These are phyloP conservation scores for Sebastes diaconus DNA, from an alignment of 2,797 vertebrate genomes.

Conservation along the genomic window DNA sequence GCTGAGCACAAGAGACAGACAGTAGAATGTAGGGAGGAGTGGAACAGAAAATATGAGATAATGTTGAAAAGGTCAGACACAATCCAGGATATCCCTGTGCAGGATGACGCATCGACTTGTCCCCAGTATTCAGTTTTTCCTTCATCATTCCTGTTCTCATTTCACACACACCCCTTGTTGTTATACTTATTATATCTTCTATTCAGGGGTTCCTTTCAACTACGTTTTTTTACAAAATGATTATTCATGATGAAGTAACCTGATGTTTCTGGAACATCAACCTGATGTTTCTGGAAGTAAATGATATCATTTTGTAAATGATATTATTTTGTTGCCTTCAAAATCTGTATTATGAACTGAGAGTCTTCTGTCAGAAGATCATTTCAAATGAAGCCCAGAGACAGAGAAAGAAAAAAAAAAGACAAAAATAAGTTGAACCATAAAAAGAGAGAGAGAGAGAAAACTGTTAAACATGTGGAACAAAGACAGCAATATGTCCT, in stretches of 20 bases:
- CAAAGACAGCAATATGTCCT: neutral
- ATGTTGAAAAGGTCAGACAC: neutral
- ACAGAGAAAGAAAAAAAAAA: neutral
- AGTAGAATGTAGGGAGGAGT: neutral
- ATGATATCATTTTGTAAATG: neutral
- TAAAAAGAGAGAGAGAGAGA: neutral
- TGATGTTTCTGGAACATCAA: neutral
- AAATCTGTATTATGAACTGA: neutral
- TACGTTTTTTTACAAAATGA: neutral
- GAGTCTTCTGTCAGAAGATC: neutral
- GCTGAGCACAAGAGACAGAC: neutral
- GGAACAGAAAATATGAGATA: neutral
- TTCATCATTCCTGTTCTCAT: neutral
- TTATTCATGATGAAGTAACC: neutral
- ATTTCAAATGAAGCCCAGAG: neutral
- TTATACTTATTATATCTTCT: neutral
- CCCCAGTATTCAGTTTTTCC: neutral
- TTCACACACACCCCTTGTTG: neutral
- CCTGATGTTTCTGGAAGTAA: neutral
- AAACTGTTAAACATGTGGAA: neutral
- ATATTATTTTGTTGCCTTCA: neutral
- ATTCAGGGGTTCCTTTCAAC: neutral
- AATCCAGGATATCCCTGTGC: conserved; percentile 42
- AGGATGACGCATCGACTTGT: conserved; percentile 37
- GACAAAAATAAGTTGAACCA: neutral